phyloP scores from a whole-genome alignment of 2,113 vertebrate genomes.

The Elachura formosa region DNA sequence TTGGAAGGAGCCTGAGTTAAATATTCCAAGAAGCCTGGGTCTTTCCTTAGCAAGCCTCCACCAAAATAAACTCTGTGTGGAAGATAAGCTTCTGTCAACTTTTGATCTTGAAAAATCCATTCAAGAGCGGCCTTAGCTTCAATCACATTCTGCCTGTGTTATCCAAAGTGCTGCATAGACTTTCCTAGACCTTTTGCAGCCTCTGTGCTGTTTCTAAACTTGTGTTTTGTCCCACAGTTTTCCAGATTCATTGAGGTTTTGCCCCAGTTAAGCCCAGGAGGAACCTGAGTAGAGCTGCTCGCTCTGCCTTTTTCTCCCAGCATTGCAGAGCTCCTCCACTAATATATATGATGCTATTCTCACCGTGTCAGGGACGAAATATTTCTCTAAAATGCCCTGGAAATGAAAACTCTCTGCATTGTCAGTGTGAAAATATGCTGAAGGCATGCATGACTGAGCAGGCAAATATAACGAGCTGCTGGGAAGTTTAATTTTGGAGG shows the following conservation, averaged over 20 bases:
- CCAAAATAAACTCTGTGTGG: background rate
- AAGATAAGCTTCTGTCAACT: background rate
- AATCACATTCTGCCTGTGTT: background rate
- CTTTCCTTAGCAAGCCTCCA: background rate
- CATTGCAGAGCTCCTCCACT: background rate
- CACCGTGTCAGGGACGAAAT: background rate
- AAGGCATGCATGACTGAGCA: background rate
- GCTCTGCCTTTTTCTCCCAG: background rate
- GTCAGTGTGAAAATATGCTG: background rate
- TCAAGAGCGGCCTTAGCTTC: background rate
- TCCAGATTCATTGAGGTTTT: background rate
- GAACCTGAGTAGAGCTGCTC: background rate
- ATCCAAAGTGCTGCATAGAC: background rate
- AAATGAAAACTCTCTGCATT: background rate
- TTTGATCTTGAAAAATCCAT: background rate
- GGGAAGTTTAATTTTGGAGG: slow-evolving; percentile 22
- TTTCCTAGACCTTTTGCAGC: background rate
- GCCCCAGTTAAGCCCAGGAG: background rate
- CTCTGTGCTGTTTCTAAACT: background rate
- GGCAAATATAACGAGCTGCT: slow-evolving; percentile 17
- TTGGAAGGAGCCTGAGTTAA: background rate
- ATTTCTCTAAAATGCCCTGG: background rate
- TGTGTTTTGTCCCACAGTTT: background rate
- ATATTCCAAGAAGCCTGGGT: background rate
- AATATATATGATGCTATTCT: background rate